phyloP scores from a whole-genome alignment of 2,797 vertebrate species.

The Brotula barbata region DNA sequence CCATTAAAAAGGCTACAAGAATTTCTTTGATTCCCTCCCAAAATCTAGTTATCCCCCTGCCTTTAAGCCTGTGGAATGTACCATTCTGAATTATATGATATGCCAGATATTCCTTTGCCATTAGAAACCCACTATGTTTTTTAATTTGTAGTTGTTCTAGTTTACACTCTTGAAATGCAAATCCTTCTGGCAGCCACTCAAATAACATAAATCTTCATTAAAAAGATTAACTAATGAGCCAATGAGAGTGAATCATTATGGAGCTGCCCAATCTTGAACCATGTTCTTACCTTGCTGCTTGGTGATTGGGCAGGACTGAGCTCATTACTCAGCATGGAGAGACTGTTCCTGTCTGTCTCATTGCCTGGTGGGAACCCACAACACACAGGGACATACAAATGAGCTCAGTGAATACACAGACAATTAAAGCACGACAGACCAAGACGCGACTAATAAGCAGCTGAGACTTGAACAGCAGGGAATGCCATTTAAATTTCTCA shows the following conservation, averaged over 20 bases:
- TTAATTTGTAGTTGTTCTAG: neutral
- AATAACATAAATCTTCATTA: constrained; percentile 5
- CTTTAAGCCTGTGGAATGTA: neutral
- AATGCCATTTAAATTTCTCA: neutral
- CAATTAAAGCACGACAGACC: constrained; percentile 52
- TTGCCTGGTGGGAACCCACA: constrained; percentile 84
- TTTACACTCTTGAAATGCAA: neutral
- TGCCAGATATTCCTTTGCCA: too few relatives aligned
- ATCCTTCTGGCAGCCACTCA: neutral
- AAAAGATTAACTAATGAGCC: constrained; percentile 23
- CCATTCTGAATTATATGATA: neutral
- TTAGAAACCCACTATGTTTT: too few relatives aligned
- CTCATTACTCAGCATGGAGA: constrained; percentile 82
- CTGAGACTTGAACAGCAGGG: constrained; percentile 20
- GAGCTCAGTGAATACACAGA: constrained; percentile 52
- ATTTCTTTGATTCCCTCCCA: neutral
- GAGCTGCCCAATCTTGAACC: constrained; percentile 63
- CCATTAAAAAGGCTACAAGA: neutral
- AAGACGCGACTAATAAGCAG: constrained; percentile 41
- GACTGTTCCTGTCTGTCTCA: constrained; percentile 85
- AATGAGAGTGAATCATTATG: constrained; percentile 27
- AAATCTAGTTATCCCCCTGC: too few relatives aligned
- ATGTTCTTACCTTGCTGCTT: constrained; percentile 83
- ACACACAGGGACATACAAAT: constrained; percentile 69
- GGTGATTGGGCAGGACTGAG: constrained; percentile 88